Conservation (phyloP, 2,797 vertebrate genomes). For the Morelia viridis region DNA sequence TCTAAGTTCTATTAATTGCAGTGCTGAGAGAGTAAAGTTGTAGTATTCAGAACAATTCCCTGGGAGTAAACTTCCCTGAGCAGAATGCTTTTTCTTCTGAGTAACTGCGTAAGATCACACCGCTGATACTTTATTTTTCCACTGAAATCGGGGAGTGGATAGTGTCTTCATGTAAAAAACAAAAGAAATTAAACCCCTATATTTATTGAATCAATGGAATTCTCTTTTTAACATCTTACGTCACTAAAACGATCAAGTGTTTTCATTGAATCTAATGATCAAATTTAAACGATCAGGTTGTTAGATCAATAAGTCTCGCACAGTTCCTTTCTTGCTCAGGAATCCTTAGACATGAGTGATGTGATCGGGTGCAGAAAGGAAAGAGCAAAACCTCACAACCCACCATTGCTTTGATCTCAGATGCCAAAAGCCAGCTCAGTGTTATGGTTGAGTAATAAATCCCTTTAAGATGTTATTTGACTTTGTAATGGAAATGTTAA, state of each 20-base stretch:
- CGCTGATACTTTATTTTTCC: not conserved
- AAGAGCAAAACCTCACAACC: not conserved
- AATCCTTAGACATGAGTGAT: not conserved
- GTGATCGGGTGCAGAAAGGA: not conserved
- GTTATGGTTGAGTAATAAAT: constrained; percentile 53
- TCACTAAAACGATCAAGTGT: not conserved
- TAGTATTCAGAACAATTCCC: not conserved
- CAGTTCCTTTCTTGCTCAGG: not conserved
- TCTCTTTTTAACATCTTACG: not conserved
- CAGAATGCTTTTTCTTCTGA: not conserved
- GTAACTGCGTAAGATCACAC: not conserved
- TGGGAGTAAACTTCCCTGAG: not conserved
- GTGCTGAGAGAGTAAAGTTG: not conserved
- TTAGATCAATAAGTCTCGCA: not conserved
- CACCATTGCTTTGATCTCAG: not conserved
- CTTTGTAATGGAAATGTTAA: constrained; percentile 60
- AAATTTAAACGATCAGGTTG: not conserved
- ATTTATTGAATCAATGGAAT: not conserved
- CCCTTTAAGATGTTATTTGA: constrained; percentile 49
- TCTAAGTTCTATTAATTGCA: not conserved
- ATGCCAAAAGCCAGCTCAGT: constrained; percentile 43
- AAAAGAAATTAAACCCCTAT: not conserved
- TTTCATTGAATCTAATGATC: not conserved
- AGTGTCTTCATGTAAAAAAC: not conserved
- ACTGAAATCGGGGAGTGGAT: not conserved